A percentile compares a stretch with the other conserved stretches of the same genome.
Conservation (phyloP, 2,888 invertebrate species). For the Melipona beecheii region DNA sequence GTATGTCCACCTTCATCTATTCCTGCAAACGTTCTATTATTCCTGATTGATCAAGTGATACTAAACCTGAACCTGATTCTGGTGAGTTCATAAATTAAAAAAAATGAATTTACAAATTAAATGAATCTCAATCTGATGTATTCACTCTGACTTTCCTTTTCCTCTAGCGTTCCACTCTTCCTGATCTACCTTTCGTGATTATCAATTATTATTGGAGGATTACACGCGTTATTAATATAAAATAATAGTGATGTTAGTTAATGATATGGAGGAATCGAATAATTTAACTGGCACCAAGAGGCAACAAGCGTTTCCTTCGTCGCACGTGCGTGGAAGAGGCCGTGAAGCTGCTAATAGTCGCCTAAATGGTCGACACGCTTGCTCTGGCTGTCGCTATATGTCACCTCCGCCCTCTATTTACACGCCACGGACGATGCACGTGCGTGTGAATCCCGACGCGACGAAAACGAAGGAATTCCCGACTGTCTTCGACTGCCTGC, state of each 20-base stretch:
- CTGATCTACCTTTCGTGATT: too few species aligned
- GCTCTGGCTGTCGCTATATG: slow-evolving; percentile 74
- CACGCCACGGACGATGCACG: slow-evolving; percentile 64
- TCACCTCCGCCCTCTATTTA: slow-evolving; percentile 72
- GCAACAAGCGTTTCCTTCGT: slow-evolving; percentile 12
- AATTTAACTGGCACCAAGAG: neutral
- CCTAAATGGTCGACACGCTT: slow-evolving; percentile 75
- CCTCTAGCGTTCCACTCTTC: neutral
- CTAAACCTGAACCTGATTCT: neutral
- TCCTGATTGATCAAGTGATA: neutral
- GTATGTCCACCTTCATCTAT: neutral
- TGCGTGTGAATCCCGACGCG: slow-evolving; percentile 64
- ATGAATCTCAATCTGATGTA: neutral
- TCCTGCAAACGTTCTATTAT: neutral
- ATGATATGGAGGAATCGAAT: neutral
- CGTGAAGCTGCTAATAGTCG: slow-evolving; percentile 73
- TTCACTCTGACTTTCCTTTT: neutral
- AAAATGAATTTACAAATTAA: neutral
- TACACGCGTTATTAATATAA: neutral
- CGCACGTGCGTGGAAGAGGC: slow-evolving; percentile 65
- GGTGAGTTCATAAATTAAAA: slow-evolving; percentile 1
- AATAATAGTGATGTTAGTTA: neutral
- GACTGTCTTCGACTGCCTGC: slow-evolving; percentile 20
- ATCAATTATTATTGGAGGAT: neutral
- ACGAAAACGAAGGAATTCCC: slow-evolving; percentile 47